Percentiles rank a stretch among this genome's conserved stretches.
Evolutionary conservation across 2,888 invertebrate species (phyloP).

Genomic region (Smittia aterrima): DNA sequence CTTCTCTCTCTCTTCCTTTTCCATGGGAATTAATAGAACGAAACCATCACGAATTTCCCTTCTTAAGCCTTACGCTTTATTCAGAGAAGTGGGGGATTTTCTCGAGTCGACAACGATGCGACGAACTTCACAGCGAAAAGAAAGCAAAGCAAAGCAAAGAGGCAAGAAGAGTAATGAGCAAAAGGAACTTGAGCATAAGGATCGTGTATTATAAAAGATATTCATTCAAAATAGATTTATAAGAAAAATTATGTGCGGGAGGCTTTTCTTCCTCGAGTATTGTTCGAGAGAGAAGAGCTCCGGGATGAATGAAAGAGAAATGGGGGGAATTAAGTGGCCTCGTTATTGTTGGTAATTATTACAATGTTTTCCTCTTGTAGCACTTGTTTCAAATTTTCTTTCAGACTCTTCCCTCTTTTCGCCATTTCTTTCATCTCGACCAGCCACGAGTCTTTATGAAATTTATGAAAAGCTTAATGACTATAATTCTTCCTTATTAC

Average conservation of each 20-base stretch:
- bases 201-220: conserved; percentile 29
- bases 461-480: conserved; percentile 34
- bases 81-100: not conserved
- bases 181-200: conserved; percentile 29
- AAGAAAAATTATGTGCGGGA: not conserved
- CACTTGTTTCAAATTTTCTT: not conserved
- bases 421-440: not conserved
- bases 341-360: conserved; percentile 41
- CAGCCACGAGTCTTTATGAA: not conserved
- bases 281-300: not conserved
- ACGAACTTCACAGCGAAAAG: too few relatives aligned
- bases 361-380: conserved; percentile 32
- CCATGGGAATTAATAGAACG: conserved; percentile 31
- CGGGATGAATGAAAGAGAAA: not conserved
- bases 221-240: conserved; percentile 15
- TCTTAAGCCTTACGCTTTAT: conserved; percentile 23
- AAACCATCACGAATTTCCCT: conserved; percentile 25
- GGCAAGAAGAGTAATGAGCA: conserved; percentile 18
- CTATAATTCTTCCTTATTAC: conserved; percentile 31
- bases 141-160: not conserved
- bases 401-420: not conserved
- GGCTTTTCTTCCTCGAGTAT: not conserved
- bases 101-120: too few relatives aligned
- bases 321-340: conserved; percentile 36
- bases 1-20: not conserved